phyloP scores from a whole-genome alignment of 2,888 invertebrate genomes.

The Criorhina ranunculi region DNA sequence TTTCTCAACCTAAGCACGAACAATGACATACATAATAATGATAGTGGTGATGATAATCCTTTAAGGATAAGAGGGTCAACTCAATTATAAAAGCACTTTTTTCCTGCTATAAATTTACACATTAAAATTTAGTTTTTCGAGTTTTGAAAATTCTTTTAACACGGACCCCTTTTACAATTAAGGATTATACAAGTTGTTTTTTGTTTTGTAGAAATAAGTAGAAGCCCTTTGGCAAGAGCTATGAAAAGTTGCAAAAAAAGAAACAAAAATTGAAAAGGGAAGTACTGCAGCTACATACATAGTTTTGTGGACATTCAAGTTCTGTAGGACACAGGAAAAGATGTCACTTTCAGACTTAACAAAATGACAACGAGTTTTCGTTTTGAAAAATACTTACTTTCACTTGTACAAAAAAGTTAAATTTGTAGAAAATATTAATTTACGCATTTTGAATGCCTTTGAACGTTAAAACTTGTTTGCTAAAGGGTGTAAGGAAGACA shows the following conservation, averaged over 20 bases:
- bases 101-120: slow-evolving; percentile 8
- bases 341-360: neutral
- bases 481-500: too few species aligned
- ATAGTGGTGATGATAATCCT: neutral
- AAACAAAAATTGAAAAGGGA: neutral
- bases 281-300: neutral
- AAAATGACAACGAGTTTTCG: neutral
- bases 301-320: neutral
- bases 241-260: too few species aligned
- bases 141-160: slow-evolving; percentile 1
- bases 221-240: too few species aligned
- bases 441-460: too few species aligned
- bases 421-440: too few species aligned
- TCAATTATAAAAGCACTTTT: slow-evolving; percentile 23
- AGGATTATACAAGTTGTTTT: too few species aligned
- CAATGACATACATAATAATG: neutral
- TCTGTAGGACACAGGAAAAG: too few species aligned
- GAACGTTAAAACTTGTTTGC: too few species aligned
- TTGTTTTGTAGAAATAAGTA: too few species aligned
- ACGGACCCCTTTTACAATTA: too few species aligned
- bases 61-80: slow-evolving; percentile 1
- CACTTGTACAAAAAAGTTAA: neutral
- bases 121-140: slow-evolving; percentile 20
- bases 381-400: neutral
- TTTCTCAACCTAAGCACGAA: neutral